Percentiles rank a stretch among this genome's conserved stretches.
Evolutionary conservation across 2,797 vertebrate genomes (phyloP).

Genomic region (Eupleurogrammus muticus): DNA sequence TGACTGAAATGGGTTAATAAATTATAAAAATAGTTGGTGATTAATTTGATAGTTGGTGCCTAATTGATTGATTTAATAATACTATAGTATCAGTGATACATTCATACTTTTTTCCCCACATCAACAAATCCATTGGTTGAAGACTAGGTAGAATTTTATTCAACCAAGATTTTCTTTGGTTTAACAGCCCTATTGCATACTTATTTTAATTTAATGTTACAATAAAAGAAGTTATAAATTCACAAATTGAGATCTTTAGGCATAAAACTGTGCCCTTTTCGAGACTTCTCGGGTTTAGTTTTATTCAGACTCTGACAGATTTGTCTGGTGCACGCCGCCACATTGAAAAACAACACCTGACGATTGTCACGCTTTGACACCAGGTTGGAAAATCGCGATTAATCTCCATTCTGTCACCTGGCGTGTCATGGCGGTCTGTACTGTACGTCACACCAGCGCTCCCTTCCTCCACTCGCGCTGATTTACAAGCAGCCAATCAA

Average conservation of each 20-base stretch:
- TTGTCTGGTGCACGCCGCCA: not conserved
- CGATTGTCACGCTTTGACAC: conserved; percentile 18
- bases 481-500: conserved; percentile 80
- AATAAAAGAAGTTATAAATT: not conserved
- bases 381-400: conserved; percentile 11
- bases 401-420: conserved; percentile 16
- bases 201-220: not conserved
- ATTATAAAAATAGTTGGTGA: too few species aligned
- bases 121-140: too few species aligned
- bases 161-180: too few species aligned
- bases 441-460: conserved; percentile 44
- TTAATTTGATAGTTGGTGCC: too few species aligned
- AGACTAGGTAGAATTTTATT: too few species aligned
- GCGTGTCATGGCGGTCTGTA: conserved; percentile 43
- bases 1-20: too few species aligned
- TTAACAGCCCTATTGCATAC: too few species aligned
- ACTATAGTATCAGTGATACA: too few species aligned
- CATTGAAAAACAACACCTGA: not conserved
- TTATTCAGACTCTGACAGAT: not conserved
- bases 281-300: not conserved
- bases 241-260: not conserved
- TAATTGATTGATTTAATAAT: too few species aligned
- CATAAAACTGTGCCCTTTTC: not conserved
- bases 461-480: conserved; percentile 53
- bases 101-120: too few species aligned